Base-by-base conservation (phyloP, 2,888 invertebrate genomes). In the Oconnorella tubifera region DNA sequence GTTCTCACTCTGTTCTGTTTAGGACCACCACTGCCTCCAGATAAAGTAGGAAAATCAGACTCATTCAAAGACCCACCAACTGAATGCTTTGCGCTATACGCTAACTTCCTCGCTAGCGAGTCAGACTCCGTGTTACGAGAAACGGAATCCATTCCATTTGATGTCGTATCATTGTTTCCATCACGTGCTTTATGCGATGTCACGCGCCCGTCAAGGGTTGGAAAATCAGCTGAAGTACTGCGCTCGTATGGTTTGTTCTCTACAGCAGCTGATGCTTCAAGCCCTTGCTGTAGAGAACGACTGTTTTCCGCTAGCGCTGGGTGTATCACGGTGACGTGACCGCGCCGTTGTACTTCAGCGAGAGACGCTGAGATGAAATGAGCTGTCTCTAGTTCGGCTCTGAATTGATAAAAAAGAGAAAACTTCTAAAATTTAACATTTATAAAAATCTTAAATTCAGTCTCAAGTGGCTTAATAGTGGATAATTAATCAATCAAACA, bases 1-100 rank as follows among this genome's bases (percentile, higher is more conserved):
- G 53, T 6, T 23, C 53, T 51, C 6, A 19, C 23, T 6, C 53
- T 6, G 4, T 27, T 27, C 53, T 25, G 50, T 28, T n/a, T 51
- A 33, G 1, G 40, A 23, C 27, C 57, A 23, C n/a, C n/a, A n/a
- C n/a, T n/a, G n/a, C n/a, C 19, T 32, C 69, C 69, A 48, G 70
- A 73, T 76, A 78, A 56, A 77, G 80, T 10, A 83, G 84, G 40
- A 66, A 80, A 80, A 51, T 80, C 78, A 49, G 75, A 70, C 29
- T 75, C 75, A 6, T 32, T 59, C 62, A 72, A 56, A 2, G 25
- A n/a, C 23, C 75, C 75, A 28, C 75, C 72, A 2, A 81, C 78
- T 32, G 80, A 79, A 67, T 78, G 75, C 29, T 77, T 74, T 62
- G 77, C 76, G 23, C 74, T 73, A 31, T 75, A 72, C 3, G 81